Percentiles rank a stretch among this genome's conserved stretches.
phyloP scores from a whole-genome alignment of 2,888 invertebrate species.

The Brachylomia viminalis region DNA sequence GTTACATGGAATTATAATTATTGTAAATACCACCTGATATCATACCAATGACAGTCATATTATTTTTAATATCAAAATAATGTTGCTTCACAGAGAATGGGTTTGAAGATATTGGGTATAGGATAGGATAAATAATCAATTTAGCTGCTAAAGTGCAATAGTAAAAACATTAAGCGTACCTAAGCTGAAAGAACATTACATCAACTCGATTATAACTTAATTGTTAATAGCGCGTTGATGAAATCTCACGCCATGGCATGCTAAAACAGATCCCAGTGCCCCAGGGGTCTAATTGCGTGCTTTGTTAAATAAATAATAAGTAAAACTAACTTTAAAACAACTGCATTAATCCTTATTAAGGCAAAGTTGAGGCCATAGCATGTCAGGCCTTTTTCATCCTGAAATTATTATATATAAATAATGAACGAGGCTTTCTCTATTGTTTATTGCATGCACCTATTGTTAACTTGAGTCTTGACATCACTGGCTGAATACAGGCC shows the following conservation, averaged over 20 bases:
- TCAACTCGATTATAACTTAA: no score
- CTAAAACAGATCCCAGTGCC: no score
- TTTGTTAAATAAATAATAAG: no score
- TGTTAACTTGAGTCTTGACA: neutral
- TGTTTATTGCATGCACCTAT: neutral
- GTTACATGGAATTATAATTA: conserved; percentile 25
- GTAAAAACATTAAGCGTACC: no score
- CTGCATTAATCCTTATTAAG: neutral
- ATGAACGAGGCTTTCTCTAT: neutral
- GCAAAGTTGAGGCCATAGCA: no score
- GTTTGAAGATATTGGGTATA: neutral
- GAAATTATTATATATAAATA: neutral
- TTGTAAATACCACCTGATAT: conserved; percentile 19
- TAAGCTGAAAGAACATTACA: no score
- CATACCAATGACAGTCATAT: neutral
- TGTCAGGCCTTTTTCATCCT: no score
- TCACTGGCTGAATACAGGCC: neutral
- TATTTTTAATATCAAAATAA: neutral
- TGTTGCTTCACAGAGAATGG: neutral
- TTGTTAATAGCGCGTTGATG: no score
- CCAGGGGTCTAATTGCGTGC: no score
- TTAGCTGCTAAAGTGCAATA: no score
- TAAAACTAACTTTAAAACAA: neutral
- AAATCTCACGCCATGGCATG: no score
- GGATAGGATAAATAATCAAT: neutral